Conservation (phyloP, 2,113 vertebrate species). For the Crotalus viridis region DNA sequence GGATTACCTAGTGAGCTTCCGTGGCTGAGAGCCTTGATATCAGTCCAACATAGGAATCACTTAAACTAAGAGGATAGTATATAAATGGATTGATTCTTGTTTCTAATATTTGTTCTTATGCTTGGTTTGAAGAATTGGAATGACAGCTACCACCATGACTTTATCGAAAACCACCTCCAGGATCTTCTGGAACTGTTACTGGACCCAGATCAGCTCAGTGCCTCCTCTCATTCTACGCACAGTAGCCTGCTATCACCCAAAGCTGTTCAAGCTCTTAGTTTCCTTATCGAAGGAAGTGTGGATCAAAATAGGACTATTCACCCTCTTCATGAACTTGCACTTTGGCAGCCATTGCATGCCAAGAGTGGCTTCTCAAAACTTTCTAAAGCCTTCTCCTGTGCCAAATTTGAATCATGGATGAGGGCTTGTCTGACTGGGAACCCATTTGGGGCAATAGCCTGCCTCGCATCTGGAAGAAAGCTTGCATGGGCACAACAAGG, state of each 20-base stretch:
- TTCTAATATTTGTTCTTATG: slow-evolving; percentile 34
- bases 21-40: neutral
- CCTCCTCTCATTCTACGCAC: slow-evolving; percentile 73
- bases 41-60: neutral
- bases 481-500: slow-evolving; percentile 93
- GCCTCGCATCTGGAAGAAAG: slow-evolving; percentile 86
- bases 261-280: slow-evolving; percentile 78
- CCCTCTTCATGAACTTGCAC: slow-evolving; percentile 81
- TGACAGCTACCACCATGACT: slow-evolving; percentile 85
- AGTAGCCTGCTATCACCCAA: slow-evolving; percentile 78
- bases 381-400: slow-evolving; percentile 77
- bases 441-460: slow-evolving; percentile 85
- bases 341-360: slow-evolving; percentile 74
- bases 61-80: neutral
- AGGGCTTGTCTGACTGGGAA: slow-evolving; percentile 75
- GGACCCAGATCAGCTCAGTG: slow-evolving; percentile 83
- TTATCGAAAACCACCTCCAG: slow-evolving; percentile 81
- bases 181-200: slow-evolving; percentile 87
- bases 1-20: neutral
- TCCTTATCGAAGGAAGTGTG: slow-evolving; percentile 85
- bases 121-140: slow-evolving; percentile 85
- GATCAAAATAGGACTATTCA: slow-evolving; percentile 64
- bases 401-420: slow-evolving; percentile 82
- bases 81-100: neutral
- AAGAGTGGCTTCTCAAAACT: slow-evolving; percentile 77